Evolutionary conservation across 2,113 vertebrate genomes (phyloP).

Genomic region (Melierax canorus): DNA sequence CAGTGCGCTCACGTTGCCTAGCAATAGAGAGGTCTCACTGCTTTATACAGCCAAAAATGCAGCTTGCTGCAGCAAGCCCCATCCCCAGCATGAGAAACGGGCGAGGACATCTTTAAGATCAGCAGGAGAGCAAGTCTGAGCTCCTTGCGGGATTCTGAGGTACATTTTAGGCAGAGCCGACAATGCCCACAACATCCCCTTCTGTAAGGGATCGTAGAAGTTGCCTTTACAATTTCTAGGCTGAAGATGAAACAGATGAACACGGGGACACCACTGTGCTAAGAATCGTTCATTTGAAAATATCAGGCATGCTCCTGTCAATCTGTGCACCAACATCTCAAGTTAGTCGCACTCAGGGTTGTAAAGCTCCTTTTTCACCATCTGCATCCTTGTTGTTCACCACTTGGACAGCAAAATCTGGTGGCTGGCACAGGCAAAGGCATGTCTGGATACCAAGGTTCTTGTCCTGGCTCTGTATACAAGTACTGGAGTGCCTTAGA

Average conservation of each 20-base stretch:
- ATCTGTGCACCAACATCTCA: background rate
- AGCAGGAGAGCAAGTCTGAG: background rate
- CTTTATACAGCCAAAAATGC: background rate
- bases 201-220: rapidly evolving
- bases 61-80: conserved; percentile 22
- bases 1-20: conserved; percentile 36
- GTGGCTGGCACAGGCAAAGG: background rate
- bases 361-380: background rate
- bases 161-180: background rate
- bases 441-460: background rate
- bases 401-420: background rate
- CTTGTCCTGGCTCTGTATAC: background rate
- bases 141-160: background rate
- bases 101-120: background rate
- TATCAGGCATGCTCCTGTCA: background rate
- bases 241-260: background rate
- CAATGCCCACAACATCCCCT: background rate
- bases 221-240: background rate
- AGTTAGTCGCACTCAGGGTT: background rate
- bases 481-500: background rate
- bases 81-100: background rate
- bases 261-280: background rate
- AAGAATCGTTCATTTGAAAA: background rate
- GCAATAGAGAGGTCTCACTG: conserved; percentile 38
- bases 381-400: background rate